Percentiles rank a stretch among this genome's conserved stretches.
Conservation (phyloP, 2,888 invertebrate species). For the Crioceris asparagi region DNA sequence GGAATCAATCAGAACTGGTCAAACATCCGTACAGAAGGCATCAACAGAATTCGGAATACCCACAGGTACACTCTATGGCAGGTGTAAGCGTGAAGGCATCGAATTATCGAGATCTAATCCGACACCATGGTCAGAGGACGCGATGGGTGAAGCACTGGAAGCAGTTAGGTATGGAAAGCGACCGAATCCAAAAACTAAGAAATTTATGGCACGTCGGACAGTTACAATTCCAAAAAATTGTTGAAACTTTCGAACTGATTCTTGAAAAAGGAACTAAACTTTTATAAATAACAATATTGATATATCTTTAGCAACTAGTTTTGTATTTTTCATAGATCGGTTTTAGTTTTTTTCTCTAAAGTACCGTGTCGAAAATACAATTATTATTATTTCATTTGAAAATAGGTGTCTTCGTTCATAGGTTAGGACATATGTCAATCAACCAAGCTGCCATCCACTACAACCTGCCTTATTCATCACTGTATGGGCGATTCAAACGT, state of each 20-base stretch:
- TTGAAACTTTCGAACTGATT: no score
- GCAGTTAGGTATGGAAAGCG: slow-evolving; percentile 60
- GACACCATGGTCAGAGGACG: slow-evolving; percentile 91
- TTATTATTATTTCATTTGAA: no score
- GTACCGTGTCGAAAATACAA: no score
- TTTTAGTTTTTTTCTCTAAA: no score
- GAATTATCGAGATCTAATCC: slow-evolving; percentile 80
- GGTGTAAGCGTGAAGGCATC: slow-evolving; percentile 83
- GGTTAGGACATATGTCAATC: slow-evolving; percentile 85
- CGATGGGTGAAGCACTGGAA: slow-evolving; percentile 83
- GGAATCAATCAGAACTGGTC: slow-evolving; percentile 69
- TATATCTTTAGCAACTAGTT: no score
- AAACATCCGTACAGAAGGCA: slow-evolving; percentile 75
- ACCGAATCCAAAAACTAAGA: no score
- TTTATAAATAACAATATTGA: no score
- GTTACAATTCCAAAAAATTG: no score
- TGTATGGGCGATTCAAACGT: slow-evolving; percentile 80
- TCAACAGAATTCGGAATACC: slow-evolving; percentile 82
- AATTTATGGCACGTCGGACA: no score
- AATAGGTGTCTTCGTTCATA: slow-evolving; percentile 28
- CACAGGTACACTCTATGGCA: slow-evolving; percentile 77
- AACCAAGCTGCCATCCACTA: slow-evolving; percentile 89
- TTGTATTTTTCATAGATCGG: no score
- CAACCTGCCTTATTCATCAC: slow-evolving; percentile 80
- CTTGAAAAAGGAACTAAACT: no score